Evolutionary conservation across 1,140 invertebrate species (phyloP).

Genomic region (Neotoxoptera formosana): DNA sequence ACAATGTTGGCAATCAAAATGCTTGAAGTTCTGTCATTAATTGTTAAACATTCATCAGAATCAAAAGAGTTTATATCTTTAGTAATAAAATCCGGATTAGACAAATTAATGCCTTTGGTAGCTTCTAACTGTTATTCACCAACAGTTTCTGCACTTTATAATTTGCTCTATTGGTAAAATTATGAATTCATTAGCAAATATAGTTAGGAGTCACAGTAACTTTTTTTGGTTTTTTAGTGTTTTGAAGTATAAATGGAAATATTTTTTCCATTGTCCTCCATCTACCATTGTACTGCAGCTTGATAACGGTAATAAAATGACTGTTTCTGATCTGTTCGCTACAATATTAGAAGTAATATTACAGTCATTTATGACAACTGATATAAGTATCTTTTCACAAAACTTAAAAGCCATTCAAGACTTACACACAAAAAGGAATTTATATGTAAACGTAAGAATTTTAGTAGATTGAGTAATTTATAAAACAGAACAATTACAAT

Average conservation of each 20-base stretch:
- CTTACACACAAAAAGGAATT: constrained; percentile 83
- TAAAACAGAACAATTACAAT: background rate
- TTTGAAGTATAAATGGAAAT: constrained; percentile 50
- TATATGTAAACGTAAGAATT: constrained; percentile 82
- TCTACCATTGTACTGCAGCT: background rate
- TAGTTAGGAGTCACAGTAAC: background rate
- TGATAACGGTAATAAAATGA: constrained; percentile 37
- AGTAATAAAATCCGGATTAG: constrained; percentile 48
- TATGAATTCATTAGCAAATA: background rate
- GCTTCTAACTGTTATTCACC: constrained; percentile 50
- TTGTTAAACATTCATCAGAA: constrained; percentile 49
- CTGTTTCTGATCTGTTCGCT: constrained; percentile 47
- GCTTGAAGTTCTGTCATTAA: constrained; percentile 51
- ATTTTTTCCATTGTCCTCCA: constrained; percentile 41
- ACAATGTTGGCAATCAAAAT: constrained; percentile 47
- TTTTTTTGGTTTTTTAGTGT: constrained; percentile 27
- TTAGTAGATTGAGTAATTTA: constrained; percentile 17
- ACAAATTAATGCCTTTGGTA: constrained; percentile 54
- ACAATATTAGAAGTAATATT: constrained; percentile 48
- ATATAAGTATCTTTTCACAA: constrained; percentile 82
- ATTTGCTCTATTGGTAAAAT: constrained; percentile 49
- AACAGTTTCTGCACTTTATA: constrained; percentile 44
- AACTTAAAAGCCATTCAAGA: constrained; percentile 80
- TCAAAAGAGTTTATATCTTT: constrained; percentile 46
- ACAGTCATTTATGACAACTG: constrained; percentile 62